Evolutionary conservation across 2,113 vertebrate species (phyloP).

Genomic region (Myrmecobius fasciatus): DNA sequence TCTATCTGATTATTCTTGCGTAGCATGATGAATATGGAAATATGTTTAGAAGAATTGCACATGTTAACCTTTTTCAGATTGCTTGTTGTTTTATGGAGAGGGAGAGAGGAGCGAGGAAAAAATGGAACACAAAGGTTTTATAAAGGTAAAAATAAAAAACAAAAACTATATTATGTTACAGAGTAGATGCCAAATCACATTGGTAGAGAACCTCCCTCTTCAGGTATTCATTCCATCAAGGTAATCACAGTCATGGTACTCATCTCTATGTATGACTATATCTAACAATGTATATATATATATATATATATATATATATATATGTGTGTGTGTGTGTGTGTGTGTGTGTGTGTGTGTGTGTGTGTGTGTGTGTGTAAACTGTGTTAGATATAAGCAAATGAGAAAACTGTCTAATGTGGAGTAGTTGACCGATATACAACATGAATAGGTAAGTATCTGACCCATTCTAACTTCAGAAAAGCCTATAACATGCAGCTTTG

Average conservation of each 20-base stretch:
- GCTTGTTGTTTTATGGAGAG: too few relatives aligned
- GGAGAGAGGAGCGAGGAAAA: too few relatives aligned
- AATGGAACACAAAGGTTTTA: too few relatives aligned
- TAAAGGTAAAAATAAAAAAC: too few relatives aligned
- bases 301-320: too few relatives aligned
- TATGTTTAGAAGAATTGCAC: too few relatives aligned
- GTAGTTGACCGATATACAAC: background rate
- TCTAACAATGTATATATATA: background rate
- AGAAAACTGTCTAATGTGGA: background rate
- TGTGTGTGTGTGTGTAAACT: background rate
- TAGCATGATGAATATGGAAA: too few relatives aligned
- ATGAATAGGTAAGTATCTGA: background rate
- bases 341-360: too few relatives aligned
- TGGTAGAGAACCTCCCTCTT: background rate
- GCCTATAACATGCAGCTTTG: background rate
- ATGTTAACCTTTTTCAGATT: too few relatives aligned
- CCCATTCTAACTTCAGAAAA: background rate
- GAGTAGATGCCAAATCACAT: background rate
- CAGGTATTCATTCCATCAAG: background rate
- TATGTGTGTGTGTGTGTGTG: too few relatives aligned
- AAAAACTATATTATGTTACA: background rate
- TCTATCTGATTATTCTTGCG: too few relatives aligned
- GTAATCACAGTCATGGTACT: background rate
- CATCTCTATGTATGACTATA: background rate
- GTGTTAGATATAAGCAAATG: background rate